A percentile compares a stretch with the other conserved stretches of the same genome.
Conservation (phyloP, 2,888 invertebrate genomes). For the Anthrax anthrax region DNA sequence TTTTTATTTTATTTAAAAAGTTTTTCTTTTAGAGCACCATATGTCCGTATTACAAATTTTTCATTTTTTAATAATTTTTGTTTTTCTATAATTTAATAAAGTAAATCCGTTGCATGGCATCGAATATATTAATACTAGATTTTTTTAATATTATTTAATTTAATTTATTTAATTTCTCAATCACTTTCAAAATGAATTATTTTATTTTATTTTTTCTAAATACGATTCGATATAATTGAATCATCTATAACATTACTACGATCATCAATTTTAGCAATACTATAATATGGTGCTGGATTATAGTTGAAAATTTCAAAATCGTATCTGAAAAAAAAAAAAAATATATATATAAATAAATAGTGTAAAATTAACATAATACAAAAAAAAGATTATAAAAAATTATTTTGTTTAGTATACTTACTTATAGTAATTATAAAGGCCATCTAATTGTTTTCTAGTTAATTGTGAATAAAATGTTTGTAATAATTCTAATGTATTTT, state of each 20-base stretch:
- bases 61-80: too few species aligned
- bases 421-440: slow-evolving; percentile 68
- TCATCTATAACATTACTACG: not conserved
- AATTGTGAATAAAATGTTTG: slow-evolving; percentile 64
- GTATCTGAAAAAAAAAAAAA: slow-evolving; percentile 43
- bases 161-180: too few species aligned
- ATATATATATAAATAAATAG: not conserved
- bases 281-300: slow-evolving; percentile 54
- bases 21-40: too few species aligned
- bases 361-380: not conserved
- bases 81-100: too few species aligned
- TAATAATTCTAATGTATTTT: slow-evolving; percentile 56
- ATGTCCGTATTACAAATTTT: too few species aligned
- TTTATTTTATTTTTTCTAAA: not conserved
- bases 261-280: slow-evolving; percentile 35
- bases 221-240: not conserved
- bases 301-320: slow-evolving; percentile 84
- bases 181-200: too few species aligned
- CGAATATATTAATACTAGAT: too few species aligned
- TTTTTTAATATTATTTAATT: too few species aligned
- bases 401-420: slow-evolving; percentile 28
- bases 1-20: too few species aligned
- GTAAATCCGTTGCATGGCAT: too few species aligned
- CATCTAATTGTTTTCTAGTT: slow-evolving; percentile 55
- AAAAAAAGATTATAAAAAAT: not conserved